Evolutionary conservation across 2,888 invertebrate genomes (phyloP), one percentile per base, ranked within the genome.

Genomic region (Agrotis exclamationis): DNA sequence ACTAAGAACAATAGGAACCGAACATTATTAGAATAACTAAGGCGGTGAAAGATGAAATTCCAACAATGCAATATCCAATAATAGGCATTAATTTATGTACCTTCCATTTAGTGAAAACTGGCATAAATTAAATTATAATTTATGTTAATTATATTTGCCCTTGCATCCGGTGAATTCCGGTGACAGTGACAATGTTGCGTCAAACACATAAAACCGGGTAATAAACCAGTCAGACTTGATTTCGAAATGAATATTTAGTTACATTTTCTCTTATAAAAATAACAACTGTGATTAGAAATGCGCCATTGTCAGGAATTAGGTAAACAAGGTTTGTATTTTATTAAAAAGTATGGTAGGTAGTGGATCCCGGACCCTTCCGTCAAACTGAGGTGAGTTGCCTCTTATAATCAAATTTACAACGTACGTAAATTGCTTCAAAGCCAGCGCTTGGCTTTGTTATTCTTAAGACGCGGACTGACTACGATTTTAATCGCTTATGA

Each of bases 161-260:
- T 56, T 33, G 33, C 56, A 33, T 56, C 56, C 33, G 56, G 56
- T 33, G n/a, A 33, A 28, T 13, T 33, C 56, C n/a, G 56, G 56
- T n/a, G n/a, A 33, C 33, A n/a, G 33, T 33, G n/a, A 33, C 56
- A 20, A n/a, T 33, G 6, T 56, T 33, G 33, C 0, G 33, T 56
- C 56, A n/a, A 56, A 56, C n/a, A 20, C 33, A 56, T 56, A 33
- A 54, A 33, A n/a, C 13, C 14, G 6, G 6, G 6, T 20, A 33
- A 56, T 33, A 56, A 56, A 56, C 33, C 56, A 33, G 56, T 33
- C 33, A 14, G 56, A n/a, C 56, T 14, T 33, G 33, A 56, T 56
- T 56, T n/a, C 13, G 33, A n/a, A 33, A n/a, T n/a, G 13, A 14
- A 56, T 56, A 33, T 56, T 56, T 14, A n/a, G 56, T 56, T 3